Evolutionary conservation across 2,888 invertebrate species (phyloP).

Genomic region (Spatulosminthurus flaviceps): DNA sequence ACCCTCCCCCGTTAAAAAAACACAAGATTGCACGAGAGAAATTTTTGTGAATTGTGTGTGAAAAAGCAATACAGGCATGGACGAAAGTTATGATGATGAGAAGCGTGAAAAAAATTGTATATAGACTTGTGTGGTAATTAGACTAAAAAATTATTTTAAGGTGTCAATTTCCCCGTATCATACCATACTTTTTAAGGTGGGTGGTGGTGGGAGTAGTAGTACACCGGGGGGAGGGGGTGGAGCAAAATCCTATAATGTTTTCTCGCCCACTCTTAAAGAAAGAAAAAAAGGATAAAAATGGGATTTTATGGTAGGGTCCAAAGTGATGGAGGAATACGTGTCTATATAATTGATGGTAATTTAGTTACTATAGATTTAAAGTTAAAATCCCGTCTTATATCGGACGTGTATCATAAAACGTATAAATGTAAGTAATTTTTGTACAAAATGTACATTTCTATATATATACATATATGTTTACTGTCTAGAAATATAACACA

Average conservation of each 20-base stretch:
- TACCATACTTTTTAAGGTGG: too few relatives aligned
- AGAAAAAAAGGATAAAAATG: not conserved
- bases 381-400: not conserved
- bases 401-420: not conserved
- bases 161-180: not conserved
- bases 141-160: not conserved
- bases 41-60: not conserved
- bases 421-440: constrained; percentile 20
- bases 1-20: too few relatives aligned
- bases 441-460: constrained; percentile 23
- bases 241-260: too few relatives aligned
- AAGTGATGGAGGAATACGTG: not conserved
- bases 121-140: not conserved
- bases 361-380: too few relatives aligned
- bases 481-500: constrained; percentile 24
- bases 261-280: too few relatives aligned
- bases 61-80: constrained; percentile 29
- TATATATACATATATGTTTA: constrained; percentile 30
- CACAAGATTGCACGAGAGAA: too few relatives aligned
- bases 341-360: not conserved
- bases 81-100: too few relatives aligned
- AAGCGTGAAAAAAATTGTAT: constrained; percentile 1
- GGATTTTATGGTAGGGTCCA: constrained; percentile 9
- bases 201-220: too few relatives aligned
- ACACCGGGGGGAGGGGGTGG: too few relatives aligned